These are phyloP conservation scores for Aelia acuminata DNA, from an alignment of 2,888 invertebrate species.

Conservation along the genomic window DNA sequence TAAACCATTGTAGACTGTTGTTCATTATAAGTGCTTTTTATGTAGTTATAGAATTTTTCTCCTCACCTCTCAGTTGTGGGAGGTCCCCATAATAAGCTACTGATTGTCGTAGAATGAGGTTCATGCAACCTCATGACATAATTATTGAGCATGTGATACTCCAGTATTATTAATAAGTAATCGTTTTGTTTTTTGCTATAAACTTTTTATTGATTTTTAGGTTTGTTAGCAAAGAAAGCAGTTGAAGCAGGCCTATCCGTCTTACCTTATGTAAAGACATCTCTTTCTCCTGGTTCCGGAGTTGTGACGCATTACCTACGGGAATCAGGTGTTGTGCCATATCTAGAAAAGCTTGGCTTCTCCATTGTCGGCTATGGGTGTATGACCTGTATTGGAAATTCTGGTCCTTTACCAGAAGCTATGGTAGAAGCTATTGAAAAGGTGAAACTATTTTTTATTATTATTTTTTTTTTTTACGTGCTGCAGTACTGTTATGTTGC, in stretches of 20 bases:
- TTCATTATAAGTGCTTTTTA: no score
- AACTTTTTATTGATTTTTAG: constrained; percentile 69
- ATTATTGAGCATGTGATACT: no score
- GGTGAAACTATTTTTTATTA: no score
- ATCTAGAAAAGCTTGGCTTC: constrained; percentile 89
- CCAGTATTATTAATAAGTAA: no score
- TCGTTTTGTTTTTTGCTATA: background rate
- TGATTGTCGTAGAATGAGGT: no score
- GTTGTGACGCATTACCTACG: constrained; percentile 92
- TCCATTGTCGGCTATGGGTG: constrained; percentile 98
- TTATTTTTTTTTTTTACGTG: no score
- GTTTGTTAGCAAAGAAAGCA: constrained; percentile 92
- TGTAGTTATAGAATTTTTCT: no score
- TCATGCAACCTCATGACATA: no score
- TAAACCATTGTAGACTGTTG: no score
- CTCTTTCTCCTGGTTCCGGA: constrained; percentile 94
- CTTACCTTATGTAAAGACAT: constrained; percentile 95
- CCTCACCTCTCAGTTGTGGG: no score
- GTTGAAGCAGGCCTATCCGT: constrained; percentile 91
- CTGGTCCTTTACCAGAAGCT: constrained; percentile 92
- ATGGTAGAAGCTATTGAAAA: constrained; percentile 94
- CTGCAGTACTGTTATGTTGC: no score
- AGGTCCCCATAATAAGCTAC: no score
- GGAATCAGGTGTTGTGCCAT: constrained; percentile 93
- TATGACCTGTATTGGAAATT: constrained; percentile 99